A percentile compares a stretch with the other conserved stretches of the same genome.
These are phyloP conservation scores for Papilio dardanus DNA, from an alignment of 1,140 invertebrate genomes.

Conservation along the genomic window DNA sequence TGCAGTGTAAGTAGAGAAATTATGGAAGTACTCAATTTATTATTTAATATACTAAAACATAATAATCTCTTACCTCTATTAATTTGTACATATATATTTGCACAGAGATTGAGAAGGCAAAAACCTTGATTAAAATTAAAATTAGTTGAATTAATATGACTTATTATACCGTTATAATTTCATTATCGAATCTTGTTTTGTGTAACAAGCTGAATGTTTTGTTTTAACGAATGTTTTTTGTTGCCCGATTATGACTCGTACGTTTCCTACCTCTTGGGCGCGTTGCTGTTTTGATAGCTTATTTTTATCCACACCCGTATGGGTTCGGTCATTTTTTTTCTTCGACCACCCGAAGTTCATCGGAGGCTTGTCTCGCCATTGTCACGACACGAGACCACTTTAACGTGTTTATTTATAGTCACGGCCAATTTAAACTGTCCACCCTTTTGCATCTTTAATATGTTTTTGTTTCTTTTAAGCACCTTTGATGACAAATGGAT, in stretches of 20 bases:
- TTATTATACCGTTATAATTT: too few species aligned
- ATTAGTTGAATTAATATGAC: too few species aligned
- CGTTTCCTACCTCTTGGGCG: background rate
- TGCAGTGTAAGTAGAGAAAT: too few species aligned
- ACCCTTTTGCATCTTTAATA: background rate
- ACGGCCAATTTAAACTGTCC: background rate
- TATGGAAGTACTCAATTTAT: too few species aligned
- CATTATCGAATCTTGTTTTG: too few species aligned
- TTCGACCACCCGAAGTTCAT: constrained; percentile 32
- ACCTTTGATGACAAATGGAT: background rate
- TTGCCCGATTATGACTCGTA: constrained; percentile 10
- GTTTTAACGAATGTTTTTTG: too few species aligned
- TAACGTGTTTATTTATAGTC: constrained; percentile 24
- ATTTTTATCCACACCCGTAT: constrained; percentile 28
- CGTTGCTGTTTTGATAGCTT: constrained; percentile 25
- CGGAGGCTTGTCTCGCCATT: constrained; percentile 22
- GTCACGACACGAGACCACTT: background rate
- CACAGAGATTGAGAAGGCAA: too few species aligned
- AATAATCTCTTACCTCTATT: too few species aligned
- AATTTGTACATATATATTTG: too few species aligned
- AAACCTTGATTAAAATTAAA: too few species aligned
- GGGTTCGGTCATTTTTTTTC: constrained; percentile 21
- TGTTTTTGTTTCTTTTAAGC: background rate
- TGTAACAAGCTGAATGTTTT: too few species aligned
- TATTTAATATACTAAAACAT: too few species aligned